Evolutionary conservation across 2,113 vertebrate genomes (phyloP).

Genomic region (Neotoma lepida): DNA sequence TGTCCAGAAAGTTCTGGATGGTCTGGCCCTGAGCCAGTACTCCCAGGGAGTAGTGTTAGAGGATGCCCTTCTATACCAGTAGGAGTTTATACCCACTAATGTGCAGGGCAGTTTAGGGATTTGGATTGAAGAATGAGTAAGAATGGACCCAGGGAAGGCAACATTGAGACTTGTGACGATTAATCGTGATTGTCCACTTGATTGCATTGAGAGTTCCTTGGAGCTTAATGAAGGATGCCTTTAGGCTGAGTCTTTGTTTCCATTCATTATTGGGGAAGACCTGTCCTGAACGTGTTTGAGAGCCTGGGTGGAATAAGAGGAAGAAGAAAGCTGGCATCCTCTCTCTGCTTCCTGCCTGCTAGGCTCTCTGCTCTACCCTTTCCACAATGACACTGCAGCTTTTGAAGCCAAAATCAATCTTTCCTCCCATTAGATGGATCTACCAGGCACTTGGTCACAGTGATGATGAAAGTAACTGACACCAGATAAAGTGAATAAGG

Average conservation of each 20-base stretch:
- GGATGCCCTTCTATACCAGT: neutral
- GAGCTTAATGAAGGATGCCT: neutral
- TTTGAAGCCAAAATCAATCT: neutral
- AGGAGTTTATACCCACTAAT: neutral
- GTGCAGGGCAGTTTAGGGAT: neutral
- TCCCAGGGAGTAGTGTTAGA: neutral
- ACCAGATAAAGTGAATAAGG: neutral
- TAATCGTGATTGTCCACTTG: neutral
- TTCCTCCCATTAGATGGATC: neutral
- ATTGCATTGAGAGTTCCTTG: too few species aligned
- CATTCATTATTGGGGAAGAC: neutral
- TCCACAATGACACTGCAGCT: neutral
- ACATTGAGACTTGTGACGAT: neutral
- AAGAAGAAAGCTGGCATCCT: neutral
- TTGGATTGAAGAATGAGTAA: neutral
- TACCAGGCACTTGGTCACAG: neutral
- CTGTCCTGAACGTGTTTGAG: neutral
- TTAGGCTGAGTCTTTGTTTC: neutral
- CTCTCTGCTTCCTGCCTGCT: neutral
- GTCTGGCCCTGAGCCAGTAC: neutral
- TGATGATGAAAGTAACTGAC: neutral
- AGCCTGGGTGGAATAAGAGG: neutral
- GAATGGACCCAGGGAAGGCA: neutral
- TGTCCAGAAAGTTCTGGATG: neutral
- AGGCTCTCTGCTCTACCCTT: neutral